phyloP scores from a whole-genome alignment of 2,888 invertebrate species.

The Trissoscelio sp. region DNA sequence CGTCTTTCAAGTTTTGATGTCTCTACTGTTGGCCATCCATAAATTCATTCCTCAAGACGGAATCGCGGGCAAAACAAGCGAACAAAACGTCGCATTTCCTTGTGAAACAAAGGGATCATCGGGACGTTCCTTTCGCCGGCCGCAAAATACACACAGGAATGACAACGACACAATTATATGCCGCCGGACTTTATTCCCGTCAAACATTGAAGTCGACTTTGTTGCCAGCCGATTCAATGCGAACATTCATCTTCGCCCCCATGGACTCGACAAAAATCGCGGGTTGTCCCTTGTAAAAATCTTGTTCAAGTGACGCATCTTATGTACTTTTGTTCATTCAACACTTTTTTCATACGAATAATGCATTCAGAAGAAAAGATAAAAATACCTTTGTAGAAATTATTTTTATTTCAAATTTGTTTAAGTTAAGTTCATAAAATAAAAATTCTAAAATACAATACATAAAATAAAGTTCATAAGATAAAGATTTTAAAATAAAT shows the following conservation, averaged over 20 bases:
- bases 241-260: slow-evolving; percentile 42
- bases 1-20: slow-evolving; percentile 76
- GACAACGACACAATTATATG: slow-evolving; percentile 57
- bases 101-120: slow-evolving; percentile 63
- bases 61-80: slow-evolving; percentile 56
- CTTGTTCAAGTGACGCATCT: background rate
- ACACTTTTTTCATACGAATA: no score
- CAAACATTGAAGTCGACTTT: slow-evolving; percentile 47
- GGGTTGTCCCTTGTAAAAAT: slow-evolving; percentile 37
- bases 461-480: no score
- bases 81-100: slow-evolving; percentile 54
- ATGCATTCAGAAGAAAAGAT: no score
- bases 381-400: no score
- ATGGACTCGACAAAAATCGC: slow-evolving; percentile 53
- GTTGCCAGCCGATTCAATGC: slow-evolving; percentile 44
- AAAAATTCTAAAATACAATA: no score
- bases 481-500: no score
- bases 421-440: no score
- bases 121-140: slow-evolving; percentile 44
- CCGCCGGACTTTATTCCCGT: slow-evolving; percentile 41
- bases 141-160: slow-evolving; percentile 54
- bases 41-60: slow-evolving; percentile 70
- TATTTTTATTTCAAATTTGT: no score
- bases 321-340: background rate
- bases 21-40: slow-evolving; percentile 73